A percentile compares a stretch with the other conserved stretches of the same genome.
Evolutionary conservation across 2,113 vertebrate genomes (phyloP).

Genomic region (Taurulus bubalis): DNA sequence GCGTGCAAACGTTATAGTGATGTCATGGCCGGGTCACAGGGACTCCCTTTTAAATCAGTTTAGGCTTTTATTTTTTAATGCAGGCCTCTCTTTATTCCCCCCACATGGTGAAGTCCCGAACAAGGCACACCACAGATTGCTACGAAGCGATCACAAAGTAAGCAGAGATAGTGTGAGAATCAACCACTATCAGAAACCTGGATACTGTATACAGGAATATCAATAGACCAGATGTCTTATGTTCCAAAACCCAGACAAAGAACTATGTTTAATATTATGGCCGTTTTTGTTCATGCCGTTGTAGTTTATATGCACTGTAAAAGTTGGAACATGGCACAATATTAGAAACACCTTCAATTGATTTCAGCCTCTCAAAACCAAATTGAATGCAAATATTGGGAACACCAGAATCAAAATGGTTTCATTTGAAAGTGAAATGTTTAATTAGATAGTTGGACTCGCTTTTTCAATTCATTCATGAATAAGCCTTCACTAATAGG

Average conservation of each 20-base stretch:
- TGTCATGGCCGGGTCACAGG: no score
- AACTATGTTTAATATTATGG: not conserved
- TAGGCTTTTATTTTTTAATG: no score
- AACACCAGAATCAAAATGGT: not conserved
- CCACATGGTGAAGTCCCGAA: not conserved
- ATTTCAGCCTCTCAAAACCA: not conserved
- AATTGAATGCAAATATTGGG: not conserved
- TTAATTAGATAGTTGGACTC: not conserved
- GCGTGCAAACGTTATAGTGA: no score
- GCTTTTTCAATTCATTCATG: constrained; percentile 22
- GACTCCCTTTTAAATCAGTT: no score
- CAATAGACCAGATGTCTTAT: not conserved
- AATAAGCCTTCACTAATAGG: constrained; percentile 24
- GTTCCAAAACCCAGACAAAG: not conserved
- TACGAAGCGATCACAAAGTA: no score
- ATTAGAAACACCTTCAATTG: not conserved
- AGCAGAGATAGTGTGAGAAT: no score
- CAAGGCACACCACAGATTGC: no score
- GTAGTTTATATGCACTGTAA: not conserved
- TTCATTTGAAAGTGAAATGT: not conserved
- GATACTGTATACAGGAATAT: not conserved
- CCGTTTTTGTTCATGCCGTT: not conserved
- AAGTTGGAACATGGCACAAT: not conserved
- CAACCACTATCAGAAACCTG: not conserved
- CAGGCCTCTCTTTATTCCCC: no score